Conservation (phyloP, 2,797 vertebrate genomes). For the Myiotriccus ornatus region DNA sequence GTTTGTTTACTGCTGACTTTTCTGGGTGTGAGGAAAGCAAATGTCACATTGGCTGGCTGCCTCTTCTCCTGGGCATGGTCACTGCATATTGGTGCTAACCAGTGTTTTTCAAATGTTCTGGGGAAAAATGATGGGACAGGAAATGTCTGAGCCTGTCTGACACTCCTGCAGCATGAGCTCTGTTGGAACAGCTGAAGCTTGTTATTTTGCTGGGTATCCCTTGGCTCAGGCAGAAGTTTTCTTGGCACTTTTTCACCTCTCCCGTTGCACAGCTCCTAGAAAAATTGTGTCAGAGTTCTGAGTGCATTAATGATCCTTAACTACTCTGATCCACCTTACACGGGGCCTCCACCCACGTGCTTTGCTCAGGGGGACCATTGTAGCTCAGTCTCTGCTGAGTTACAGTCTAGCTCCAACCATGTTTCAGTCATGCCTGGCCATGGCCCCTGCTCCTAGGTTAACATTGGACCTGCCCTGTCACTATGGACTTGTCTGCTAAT, state of each 20-base stretch:
- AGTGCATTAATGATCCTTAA: background rate
- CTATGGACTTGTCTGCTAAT: background rate
- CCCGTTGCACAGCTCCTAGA: background rate
- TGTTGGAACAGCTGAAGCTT: background rate
- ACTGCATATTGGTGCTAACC: background rate
- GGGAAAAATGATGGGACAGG: background rate
- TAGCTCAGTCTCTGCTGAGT: background rate
- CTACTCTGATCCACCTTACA: background rate
- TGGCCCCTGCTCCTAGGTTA: background rate
- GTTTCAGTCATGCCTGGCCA: background rate
- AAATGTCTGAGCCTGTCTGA: background rate
- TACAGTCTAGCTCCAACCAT: background rate
- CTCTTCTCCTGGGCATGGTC: background rate
- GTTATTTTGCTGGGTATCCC: background rate
- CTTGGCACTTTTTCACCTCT: background rate
- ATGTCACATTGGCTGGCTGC: background rate
- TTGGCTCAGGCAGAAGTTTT: background rate
- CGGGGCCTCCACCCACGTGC: background rate
- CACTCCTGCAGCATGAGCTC: background rate
- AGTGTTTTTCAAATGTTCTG: slow-evolving; percentile 1
- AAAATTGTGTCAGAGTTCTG: background rate
- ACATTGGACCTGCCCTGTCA: background rate
- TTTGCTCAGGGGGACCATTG: background rate
- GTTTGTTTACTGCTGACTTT: background rate
- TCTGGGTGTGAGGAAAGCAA: background rate